Conservation (phyloP, 2,797 vertebrate genomes). For the Pseudochirops cupreus region DNA sequence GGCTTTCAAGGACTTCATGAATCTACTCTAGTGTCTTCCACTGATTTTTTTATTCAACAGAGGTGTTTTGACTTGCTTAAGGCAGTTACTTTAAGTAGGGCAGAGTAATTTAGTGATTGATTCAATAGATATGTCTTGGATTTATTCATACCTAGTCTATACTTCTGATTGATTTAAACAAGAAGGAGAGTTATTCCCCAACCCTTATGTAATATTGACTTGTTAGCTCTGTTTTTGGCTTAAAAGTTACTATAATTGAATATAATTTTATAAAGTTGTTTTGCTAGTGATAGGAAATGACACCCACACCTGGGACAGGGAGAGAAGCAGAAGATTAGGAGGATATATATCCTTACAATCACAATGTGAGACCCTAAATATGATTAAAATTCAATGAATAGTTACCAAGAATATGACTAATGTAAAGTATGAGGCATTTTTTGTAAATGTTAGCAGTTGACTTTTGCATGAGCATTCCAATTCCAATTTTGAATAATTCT, state of each 20-base stretch:
- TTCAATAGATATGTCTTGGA: background rate
- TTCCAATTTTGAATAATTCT: slow-evolving; percentile 48
- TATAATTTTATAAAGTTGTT: background rate
- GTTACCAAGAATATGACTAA: background rate
- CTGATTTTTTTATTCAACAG: background rate
- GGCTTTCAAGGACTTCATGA: background rate
- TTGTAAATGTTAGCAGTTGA: slow-evolving; percentile 16
- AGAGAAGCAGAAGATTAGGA: slow-evolving; percentile 12
- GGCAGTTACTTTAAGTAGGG: background rate
- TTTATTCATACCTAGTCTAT: background rate
- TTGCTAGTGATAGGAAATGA: slow-evolving; percentile 3
- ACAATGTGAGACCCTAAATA: background rate
- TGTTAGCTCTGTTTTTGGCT: slow-evolving; percentile 25
- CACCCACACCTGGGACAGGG: background rate
- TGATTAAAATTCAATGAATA: background rate
- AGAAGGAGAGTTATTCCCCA: background rate
- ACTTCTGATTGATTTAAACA: background rate
- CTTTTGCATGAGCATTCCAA: slow-evolving; percentile 17
- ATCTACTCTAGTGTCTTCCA: background rate
- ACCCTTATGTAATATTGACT: background rate
- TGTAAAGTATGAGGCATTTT: background rate
- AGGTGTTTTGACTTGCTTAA: background rate
- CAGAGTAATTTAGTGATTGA: background rate
- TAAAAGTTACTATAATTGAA: background rate
- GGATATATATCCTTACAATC: slow-evolving; percentile 12